A percentile compares a stretch with the other conserved stretches of the same genome.
phyloP scores from a whole-genome alignment of 1,140 invertebrate species.

The Aphaenogaster ashmeadi region DNA sequence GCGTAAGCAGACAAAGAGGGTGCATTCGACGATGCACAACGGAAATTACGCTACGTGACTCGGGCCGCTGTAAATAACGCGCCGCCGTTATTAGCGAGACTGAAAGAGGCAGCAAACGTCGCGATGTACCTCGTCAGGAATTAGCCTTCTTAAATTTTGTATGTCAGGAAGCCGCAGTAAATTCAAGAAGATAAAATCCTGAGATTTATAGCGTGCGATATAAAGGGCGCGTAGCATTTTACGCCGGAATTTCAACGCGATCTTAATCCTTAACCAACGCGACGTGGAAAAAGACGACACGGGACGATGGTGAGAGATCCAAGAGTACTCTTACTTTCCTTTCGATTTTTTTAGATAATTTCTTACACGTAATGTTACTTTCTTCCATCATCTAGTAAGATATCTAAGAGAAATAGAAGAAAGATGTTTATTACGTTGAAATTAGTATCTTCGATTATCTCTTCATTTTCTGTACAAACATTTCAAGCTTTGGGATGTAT shows the following conservation, averaged over 20 bases:
- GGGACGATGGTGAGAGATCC: neutral
- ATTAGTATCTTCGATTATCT: neutral
- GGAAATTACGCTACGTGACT: slow-evolving; percentile 27
- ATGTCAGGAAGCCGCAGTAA: slow-evolving; percentile 5
- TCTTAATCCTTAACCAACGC: neutral
- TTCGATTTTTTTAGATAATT: neutral
- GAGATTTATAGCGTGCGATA: slow-evolving; percentile 13
- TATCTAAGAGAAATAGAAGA: neutral
- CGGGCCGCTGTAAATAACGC: neutral
- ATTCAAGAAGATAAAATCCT: neutral
- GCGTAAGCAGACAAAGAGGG: neutral
- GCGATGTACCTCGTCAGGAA: neutral
- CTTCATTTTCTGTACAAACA: neutral
- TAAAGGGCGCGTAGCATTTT: neutral
- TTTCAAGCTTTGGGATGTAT: neutral
- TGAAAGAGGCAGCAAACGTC: neutral
- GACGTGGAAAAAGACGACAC: neutral
- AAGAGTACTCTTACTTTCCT: neutral
- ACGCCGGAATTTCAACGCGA: slow-evolving; percentile 14
- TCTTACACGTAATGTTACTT: neutral
- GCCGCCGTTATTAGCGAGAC: neutral
- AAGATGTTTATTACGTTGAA: neutral
- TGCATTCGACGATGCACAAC: neutral
- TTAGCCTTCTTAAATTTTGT: slow-evolving; percentile 24
- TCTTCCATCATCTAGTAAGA: too few relatives aligned